Evolutionary conservation across 2,113 vertebrate genomes (phyloP), one percentile per base, ranked within the genome.

Genomic region (Salminus brasiliensis): DNA sequence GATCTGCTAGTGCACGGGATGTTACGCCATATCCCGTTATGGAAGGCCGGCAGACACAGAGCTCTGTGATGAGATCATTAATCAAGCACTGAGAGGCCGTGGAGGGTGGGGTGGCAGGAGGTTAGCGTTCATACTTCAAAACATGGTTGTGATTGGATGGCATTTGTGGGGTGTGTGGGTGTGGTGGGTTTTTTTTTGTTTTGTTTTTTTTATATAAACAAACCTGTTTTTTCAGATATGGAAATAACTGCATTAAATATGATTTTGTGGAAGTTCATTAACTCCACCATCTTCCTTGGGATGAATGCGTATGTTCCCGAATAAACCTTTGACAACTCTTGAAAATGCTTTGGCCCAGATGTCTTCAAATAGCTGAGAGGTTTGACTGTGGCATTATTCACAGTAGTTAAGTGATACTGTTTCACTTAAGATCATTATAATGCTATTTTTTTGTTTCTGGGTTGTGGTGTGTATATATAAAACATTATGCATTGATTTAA

Each of bases 1-100:
- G 72, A 85, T 85, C 78, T 78, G 74, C 69, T 65, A 57, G 76
- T 36, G 34, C 66, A 72, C 74, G 79, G 76, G 80, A 82, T 76
- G 78, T 72, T 73, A 29, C 77, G 60, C 47, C 63, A 69, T 83
- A 83, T 84, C 77, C 57, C 77, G 74, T 85, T 83, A 81, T 85
- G 55, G 76, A 87, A 80, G 69, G 73, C 71, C 63, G 65, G 72
- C 91, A 91, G 92, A 94, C 93, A 95, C 95, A 94, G 94, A 95
- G 95, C 94, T 95, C 92, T 88, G 87, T 93, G 94, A 96, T 94
- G 95, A 95, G 92, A 93, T 94, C 95, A 95, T 96, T 95, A 95
- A 96, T 96, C 95, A 95, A 92, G 89, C 89, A 91, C 91, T 47
- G 76, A 74, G 71, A 3, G 52, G 52, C 71, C 77, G 36, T 25